Evolutionary conservation across 2,888 invertebrate genomes (phyloP).

Genomic region (Callinectes sapidus): DNA sequence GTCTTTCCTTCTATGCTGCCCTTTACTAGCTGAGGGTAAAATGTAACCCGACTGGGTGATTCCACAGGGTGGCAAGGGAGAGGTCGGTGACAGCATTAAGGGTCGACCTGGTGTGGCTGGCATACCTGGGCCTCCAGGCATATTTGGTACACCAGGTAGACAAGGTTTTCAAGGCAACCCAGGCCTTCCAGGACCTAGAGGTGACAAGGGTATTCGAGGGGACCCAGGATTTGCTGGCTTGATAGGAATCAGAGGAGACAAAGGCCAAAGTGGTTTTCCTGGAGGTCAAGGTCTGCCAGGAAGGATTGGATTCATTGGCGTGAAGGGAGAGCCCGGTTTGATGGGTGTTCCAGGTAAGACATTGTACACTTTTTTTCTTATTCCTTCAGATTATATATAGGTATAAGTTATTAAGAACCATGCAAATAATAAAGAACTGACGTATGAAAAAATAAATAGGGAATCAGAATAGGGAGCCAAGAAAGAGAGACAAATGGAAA

Average conservation of each 20-base stretch:
- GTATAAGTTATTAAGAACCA: too few relatives aligned
- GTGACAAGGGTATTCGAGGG: slow-evolving; percentile 55
- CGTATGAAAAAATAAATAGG: too few relatives aligned
- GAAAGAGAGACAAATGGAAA: too few relatives aligned
- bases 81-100: slow-evolving; percentile 76
- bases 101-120: slow-evolving; percentile 76
- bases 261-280: slow-evolving; percentile 58
- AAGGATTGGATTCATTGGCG: slow-evolving; percentile 73
- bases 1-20: slow-evolving; percentile 8
- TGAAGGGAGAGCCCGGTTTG: slow-evolving; percentile 68
- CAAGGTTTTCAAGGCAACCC: slow-evolving; percentile 73
- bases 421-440: too few relatives aligned
- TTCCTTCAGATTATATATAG: neutral
- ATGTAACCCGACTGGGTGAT: neutral
- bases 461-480: too few relatives aligned
- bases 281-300: slow-evolving; percentile 69
- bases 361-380: neutral
- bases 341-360: slow-evolving; percentile 66
- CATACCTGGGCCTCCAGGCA: slow-evolving; percentile 73
- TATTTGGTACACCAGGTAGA: slow-evolving; percentile 74
- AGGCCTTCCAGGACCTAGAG: slow-evolving; percentile 70
- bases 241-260: slow-evolving; percentile 76
- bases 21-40: neutral
- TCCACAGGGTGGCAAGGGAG: slow-evolving; percentile 76
- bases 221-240: slow-evolving; percentile 80